Evolutionary conservation across 2,888 invertebrate genomes (phyloP).

Genomic region (Diplazon laetatorius): DNA sequence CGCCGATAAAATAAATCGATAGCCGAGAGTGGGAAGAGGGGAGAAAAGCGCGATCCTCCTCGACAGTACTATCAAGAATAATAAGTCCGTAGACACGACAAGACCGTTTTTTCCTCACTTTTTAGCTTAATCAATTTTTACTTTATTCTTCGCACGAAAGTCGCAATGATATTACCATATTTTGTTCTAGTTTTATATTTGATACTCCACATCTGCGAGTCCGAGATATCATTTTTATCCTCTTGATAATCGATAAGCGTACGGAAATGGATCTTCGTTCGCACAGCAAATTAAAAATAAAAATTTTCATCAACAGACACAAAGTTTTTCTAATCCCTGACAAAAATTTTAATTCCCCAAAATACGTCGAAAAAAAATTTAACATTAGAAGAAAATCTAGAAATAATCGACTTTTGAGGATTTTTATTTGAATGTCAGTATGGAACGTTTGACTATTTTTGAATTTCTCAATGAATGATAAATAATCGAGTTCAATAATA

Average conservation of each 20-base stretch:
- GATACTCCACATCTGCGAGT: background rate
- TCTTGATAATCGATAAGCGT: background rate
- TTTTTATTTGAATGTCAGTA: too few relatives aligned
- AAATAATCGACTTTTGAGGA: too few relatives aligned
- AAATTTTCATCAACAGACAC: too few relatives aligned
- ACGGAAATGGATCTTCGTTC: background rate
- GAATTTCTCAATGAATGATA: too few relatives aligned
- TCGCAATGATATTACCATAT: slow-evolving; percentile 11
- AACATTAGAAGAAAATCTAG: too few relatives aligned
- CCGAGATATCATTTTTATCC: background rate
- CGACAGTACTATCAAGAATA: slow-evolving; percentile 9
- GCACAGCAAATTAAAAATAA: background rate
- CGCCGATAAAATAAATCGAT: slow-evolving; percentile 64
- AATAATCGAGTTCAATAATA: too few relatives aligned
- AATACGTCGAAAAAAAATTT: too few relatives aligned
- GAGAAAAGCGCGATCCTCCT: slow-evolving; percentile 13
- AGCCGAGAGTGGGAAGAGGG: slow-evolving; percentile 21
- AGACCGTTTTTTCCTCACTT: slow-evolving; percentile 5
- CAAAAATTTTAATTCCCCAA: too few relatives aligned
- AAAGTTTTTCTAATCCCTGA: too few relatives aligned
- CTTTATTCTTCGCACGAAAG: slow-evolving; percentile 6
- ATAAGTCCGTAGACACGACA: slow-evolving; percentile 1
- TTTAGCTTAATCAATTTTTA: slow-evolving; percentile 4
- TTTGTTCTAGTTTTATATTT: background rate
- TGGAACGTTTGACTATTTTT: too few relatives aligned